Percentiles rank a stretch among this genome's conserved stretches.
Evolutionary conservation across 2,888 invertebrate genomes (phyloP).

Genomic region (Strigamia crassipes): DNA sequence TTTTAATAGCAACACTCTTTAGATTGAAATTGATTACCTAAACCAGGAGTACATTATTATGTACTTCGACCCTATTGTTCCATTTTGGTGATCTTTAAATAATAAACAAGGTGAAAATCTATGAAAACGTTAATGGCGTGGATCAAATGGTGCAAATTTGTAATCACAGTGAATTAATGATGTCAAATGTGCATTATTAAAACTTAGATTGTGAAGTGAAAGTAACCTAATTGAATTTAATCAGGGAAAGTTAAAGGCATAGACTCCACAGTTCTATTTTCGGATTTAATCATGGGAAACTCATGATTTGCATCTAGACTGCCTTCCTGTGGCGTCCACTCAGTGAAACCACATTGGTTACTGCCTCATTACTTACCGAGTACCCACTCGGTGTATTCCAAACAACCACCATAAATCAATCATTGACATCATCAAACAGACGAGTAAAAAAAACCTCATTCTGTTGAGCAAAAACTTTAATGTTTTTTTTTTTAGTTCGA

Average conservation of each 20-base stretch:
- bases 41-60: too few relatives aligned
- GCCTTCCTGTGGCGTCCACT: conserved; percentile 12
- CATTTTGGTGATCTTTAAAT: too few relatives aligned
- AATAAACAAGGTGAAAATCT: background rate
- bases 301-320: conserved; percentile 19
- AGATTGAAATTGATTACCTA: too few relatives aligned
- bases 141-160: background rate
- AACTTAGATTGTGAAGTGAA: background rate
- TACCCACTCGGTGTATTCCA: background rate
- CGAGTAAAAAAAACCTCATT: background rate
- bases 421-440: background rate
- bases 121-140: background rate
- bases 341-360: conserved; percentile 20
- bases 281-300: background rate
- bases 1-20: too few relatives aligned
- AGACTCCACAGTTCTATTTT: background rate
- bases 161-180: background rate
- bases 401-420: background rate
- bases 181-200: background rate
- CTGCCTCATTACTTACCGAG: conserved; percentile 4
- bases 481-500: too few relatives aligned
- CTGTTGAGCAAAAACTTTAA: too few relatives aligned
- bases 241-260: background rate
- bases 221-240: background rate
- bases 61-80: too few relatives aligned